Evolutionary conservation across 2,113 vertebrate species (phyloP), one percentile per base, ranked within the genome.

Genomic region (Gallinago paraguaiae): DNA sequence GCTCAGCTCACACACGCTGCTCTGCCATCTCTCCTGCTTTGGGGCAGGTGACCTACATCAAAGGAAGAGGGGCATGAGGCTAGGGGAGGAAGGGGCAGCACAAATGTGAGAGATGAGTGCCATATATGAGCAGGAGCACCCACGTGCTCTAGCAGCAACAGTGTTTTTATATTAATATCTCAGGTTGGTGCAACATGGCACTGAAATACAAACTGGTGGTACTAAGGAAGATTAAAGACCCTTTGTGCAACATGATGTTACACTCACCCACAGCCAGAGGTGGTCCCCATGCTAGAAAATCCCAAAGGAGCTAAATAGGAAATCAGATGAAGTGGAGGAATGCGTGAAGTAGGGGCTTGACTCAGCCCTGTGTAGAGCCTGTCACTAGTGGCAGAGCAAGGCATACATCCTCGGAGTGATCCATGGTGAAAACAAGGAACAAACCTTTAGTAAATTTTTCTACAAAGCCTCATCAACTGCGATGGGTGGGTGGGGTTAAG

Each of bases 51-150:
- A 65, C 30, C 45, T 56, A 56, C 15, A 56, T 50, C 50, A 61
- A 74, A 93, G 16, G 45, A 90, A 57, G 20, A 43, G 54, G 12
- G 19, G 25, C 50, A 43, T 30, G 33, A 64, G 35, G 10, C 17
- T 28, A 9, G 15, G 13, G 13, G 30, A 23, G 63, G 17, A 83
- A 89, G 37, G 23, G 63, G 50, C 6, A 60, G 63, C 35, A 64
- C 27, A 71, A 33, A 82, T 27, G 10, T 57, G 57, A 46, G 31
- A 70, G 51, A 27, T 48, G n/a, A 74, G 24, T 37, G 37, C 7
- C 5, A 0, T 6, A 9, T 30, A 43, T 0, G 0, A 67, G 31
- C 37, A 20, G 11, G 28, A 82, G 20, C 0, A 0, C 5, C 41
- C 59, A 39, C 0, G 0, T 13, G 8, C 27, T 78, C 30, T 43